Base-by-base conservation (phyloP, 2,888 invertebrate species). In the Leptopilina drosophilae region DNA sequence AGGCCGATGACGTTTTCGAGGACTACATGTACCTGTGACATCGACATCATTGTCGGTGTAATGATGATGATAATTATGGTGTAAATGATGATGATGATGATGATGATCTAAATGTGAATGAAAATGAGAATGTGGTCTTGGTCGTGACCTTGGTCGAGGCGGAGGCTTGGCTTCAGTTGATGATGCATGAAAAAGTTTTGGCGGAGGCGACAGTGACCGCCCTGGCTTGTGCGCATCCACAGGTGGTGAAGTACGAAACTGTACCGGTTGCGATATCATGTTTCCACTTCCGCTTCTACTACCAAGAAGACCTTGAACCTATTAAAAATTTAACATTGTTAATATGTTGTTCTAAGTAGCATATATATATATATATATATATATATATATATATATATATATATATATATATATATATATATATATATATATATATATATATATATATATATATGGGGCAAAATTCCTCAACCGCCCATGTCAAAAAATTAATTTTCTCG, bases 191-290 rank as follows among this genome's bases (percentile, higher is more conserved):
- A 93, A 93, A 86, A 93, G 91, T 87, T 92, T 93, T 78, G 92
- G 92, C 82, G 92, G 93, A 83, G 92, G 93, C 80, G 93, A 92
- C 84, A 92, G 89, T 81, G 93, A 92, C 86, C 93, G 90, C 89
- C 93, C 92, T 88, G 97, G 97, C 93, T 96, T 97, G 92, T 97
- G 95, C 91, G 96, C 97, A 93, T 97, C 97, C 91, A 96, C 93
- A 84, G 98, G 98, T 86, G 98, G 98, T 87, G 97, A 97, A 88
- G 97, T 96, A 90, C 97, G 95, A 93, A 98, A 97, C 92, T 97
- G 95, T 87, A 98, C 96, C 84, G 97, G 97, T 64, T 96, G 95
- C 89, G 96, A 94, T 93, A 95, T 94, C 15, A 89, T 87, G 80
- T 90, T 90, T 66, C 90, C 88, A 83, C 92, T 92, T 53, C 84